phyloP scores from a whole-genome alignment of 2,113 vertebrate genomes.

The Glaucomys volans region DNA sequence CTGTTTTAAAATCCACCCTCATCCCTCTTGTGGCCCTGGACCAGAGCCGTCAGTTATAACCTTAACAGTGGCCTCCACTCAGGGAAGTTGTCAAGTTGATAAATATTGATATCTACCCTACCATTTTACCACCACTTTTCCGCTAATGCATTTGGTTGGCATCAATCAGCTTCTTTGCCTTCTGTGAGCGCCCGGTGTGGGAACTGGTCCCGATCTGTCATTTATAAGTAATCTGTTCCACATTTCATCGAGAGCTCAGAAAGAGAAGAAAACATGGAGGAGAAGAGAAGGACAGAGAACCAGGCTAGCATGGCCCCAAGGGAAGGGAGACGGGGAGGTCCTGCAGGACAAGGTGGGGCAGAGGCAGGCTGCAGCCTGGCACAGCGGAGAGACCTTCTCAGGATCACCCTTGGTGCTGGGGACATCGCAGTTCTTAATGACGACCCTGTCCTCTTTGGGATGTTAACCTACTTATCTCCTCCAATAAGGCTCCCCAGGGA shows the following conservation, averaged over 20 bases:
- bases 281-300: slow-evolving; percentile 65
- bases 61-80: slow-evolving; percentile 78
- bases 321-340: slow-evolving; percentile 7
- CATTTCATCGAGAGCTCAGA: slow-evolving; percentile 74
- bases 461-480: slow-evolving; percentile 74
- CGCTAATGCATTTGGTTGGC: slow-evolving; percentile 85
- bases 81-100: slow-evolving; percentile 84
- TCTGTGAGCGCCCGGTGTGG: slow-evolving; percentile 62
- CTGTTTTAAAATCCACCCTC: slow-evolving; percentile 47
- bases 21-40: slow-evolving; percentile 64
- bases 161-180: slow-evolving; percentile 82
- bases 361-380: not conserved
- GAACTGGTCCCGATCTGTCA: slow-evolving; percentile 84
- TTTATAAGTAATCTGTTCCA: slow-evolving; percentile 81
- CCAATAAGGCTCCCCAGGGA: slow-evolving; percentile 95
- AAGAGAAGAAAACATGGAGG: slow-evolving; percentile 58
- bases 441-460: slow-evolving; percentile 64
- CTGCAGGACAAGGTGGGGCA: not conserved
- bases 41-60: slow-evolving; percentile 78
- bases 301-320: not conserved
- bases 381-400: not conserved
- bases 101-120: slow-evolving; percentile 86
- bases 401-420: not conserved
- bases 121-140: slow-evolving; percentile 82
- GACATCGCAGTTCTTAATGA: not conserved